Conservation (phyloP, 2,113 vertebrate genomes). For the Prunella himalayana region DNA sequence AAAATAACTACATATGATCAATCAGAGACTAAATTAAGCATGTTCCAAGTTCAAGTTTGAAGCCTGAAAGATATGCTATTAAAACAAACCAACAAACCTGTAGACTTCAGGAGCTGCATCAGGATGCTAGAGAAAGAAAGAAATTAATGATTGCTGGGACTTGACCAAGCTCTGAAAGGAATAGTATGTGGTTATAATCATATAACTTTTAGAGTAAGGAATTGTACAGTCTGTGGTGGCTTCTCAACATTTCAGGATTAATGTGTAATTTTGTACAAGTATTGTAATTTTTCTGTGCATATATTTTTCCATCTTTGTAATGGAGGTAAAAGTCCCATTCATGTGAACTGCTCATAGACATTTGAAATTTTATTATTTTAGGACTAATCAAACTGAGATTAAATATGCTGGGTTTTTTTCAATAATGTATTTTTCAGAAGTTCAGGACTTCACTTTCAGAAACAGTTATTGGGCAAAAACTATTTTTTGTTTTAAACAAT, state of each 20-base stretch:
- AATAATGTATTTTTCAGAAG: neutral
- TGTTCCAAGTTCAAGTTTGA: neutral
- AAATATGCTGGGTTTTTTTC: neutral
- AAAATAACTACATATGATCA: neutral
- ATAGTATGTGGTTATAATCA: neutral
- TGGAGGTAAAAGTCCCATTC: neutral
- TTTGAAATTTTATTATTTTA: neutral
- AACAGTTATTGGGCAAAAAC: accelerated
- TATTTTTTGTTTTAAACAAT: neutral
- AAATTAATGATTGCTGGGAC: neutral
- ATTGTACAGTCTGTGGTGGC: neutral
- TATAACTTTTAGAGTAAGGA: neutral
- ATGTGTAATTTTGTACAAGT: neutral
- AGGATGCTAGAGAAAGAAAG: neutral
- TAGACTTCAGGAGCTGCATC: neutral
- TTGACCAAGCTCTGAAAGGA: neutral
- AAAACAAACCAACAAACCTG: neutral
- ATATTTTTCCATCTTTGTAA: neutral
- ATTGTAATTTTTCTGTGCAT: neutral
- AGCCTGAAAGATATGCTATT: neutral
- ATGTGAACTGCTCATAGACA: neutral
- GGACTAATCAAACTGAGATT: neutral
- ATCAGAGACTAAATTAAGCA: neutral
- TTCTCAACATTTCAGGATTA: neutral
- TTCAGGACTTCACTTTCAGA: neutral